These are phyloP conservation scores for Danio jaintianensis DNA, from an alignment of 2,797 vertebrate species.

Conservation along the genomic window DNA sequence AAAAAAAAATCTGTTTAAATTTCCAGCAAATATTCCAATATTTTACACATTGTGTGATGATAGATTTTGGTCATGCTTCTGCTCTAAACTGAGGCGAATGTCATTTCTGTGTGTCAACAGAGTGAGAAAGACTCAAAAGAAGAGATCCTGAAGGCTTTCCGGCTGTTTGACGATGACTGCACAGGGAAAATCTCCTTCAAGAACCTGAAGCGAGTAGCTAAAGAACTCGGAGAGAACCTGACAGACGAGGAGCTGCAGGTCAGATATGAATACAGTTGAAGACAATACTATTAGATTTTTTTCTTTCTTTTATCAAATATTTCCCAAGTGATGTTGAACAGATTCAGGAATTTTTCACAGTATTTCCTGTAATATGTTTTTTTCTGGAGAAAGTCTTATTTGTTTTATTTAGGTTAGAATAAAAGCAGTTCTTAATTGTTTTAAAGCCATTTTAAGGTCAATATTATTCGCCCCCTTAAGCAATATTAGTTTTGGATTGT, in stretches of 20 bases:
- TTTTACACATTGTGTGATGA: background rate
- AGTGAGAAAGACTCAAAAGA: conserved; percentile 92
- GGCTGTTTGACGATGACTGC: conserved; percentile 92
- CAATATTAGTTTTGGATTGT: no score
- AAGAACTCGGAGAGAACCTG: conserved; percentile 93
- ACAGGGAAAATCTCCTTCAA: conserved; percentile 94
- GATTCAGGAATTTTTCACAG: no score
- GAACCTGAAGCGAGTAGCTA: conserved; percentile 91
- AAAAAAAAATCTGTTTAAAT: background rate
- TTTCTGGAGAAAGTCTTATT: no score
- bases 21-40: background rate
- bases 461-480: no score
- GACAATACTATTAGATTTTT: no score
- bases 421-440: no score
- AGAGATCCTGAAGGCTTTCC: conserved; percentile 94
- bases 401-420: no score
- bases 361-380: no score
- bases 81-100: background rate
- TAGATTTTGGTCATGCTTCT: background rate
- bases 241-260: conserved; percentile 95
- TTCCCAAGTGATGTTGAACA: no score
- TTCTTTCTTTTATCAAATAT: no score
- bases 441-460: no score
- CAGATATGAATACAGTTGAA: background rate
- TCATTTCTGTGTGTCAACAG: conserved; percentile 68